Base-by-base conservation (phyloP, 2,888 invertebrate genomes). In the Nematopogon swammerdamellus region DNA sequence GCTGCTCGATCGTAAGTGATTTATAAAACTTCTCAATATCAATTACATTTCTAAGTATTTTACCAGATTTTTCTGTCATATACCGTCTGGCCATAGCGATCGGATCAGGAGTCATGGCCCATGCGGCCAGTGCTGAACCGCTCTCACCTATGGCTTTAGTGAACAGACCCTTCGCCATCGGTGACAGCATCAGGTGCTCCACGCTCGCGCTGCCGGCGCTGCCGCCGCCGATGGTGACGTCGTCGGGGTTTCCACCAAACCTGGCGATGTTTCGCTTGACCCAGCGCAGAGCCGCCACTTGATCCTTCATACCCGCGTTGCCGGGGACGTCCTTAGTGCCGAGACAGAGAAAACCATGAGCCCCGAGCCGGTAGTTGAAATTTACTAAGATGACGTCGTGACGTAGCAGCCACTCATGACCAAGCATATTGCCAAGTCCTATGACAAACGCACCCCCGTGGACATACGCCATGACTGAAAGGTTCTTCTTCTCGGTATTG, bases 11-110 rank as follows among this genome's bases (percentile, higher is more conserved):
- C 10, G 60, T 49, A 6, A 58, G 49, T 11, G 49, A 48, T 54
- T 54, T 57, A 20, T 58, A 62, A 25, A 54, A 52, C 2, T 57
- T 51, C 3, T 56, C 45, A 20, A 61, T 50, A 30, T 51, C 46
- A 18, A 49, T 49, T 16, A 56, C 44, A 49, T 56, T 51, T 50
- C 18, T 50, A 49, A 11, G 50, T 47, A 5, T 46, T 19, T n/a
- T 8, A 44, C 20, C 42, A 18, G 16, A 14, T 14, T 43, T 19
- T 2, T 18, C 43, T 16, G 3, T 44, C 2, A 44, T 25, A n/a
- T 46, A 44, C 11, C 30, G 5, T 20, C 20, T 16, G 10, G 47
- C 50, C 11, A 29, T 20, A 4, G 42, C 46, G 14, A 50, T n/a
- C n/a, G 46, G 18, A 2, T 10, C n/a, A 2, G 29, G n/a, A 10